A percentile compares a stretch with the other conserved stretches of the same genome.
Evolutionary conservation across 2,888 invertebrate genomes (phyloP).

Genomic region (Spilarctia lutea): DNA sequence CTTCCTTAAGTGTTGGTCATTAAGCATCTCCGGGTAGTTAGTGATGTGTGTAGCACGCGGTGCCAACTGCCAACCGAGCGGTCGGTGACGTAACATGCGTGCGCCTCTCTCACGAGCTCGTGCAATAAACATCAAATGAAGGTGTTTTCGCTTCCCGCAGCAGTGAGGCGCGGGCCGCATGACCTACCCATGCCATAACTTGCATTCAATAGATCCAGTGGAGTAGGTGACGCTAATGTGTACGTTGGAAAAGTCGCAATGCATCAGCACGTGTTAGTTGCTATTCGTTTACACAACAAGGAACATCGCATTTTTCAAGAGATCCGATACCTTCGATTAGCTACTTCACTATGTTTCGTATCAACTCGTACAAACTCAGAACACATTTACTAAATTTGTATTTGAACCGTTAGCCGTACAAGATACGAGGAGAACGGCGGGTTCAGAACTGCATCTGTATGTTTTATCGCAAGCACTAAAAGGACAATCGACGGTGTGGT

Average conservation of each 20-base stretch:
- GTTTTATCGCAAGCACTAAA: background rate
- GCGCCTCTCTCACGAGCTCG: constrained; percentile 20
- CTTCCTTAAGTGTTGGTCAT: background rate
- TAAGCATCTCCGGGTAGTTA: background rate
- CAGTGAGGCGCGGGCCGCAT: background rate
- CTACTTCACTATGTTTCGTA: background rate
- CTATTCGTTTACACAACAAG: constrained; percentile 3
- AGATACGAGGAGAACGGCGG: background rate
- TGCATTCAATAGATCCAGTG: background rate
- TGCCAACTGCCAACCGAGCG: background rate
- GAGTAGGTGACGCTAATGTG: background rate
- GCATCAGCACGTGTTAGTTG: constrained; percentile 3
- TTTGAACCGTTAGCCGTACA: background rate
- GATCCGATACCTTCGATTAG: background rate
- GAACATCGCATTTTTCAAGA: background rate
- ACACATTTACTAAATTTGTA: background rate
- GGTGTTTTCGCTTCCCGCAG: constrained; percentile 19
- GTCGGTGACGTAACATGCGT: constrained; percentile 30
- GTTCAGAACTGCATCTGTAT: background rate
- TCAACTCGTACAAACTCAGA: background rate
- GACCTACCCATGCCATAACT: no score
- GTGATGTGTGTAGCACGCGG: background rate
- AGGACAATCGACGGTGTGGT: background rate
- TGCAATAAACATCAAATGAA: constrained; percentile 26
- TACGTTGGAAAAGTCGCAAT: constrained; percentile 8